phyloP scores from a whole-genome alignment of 2,113 vertebrate genomes.

The Leptosomus discolor region DNA sequence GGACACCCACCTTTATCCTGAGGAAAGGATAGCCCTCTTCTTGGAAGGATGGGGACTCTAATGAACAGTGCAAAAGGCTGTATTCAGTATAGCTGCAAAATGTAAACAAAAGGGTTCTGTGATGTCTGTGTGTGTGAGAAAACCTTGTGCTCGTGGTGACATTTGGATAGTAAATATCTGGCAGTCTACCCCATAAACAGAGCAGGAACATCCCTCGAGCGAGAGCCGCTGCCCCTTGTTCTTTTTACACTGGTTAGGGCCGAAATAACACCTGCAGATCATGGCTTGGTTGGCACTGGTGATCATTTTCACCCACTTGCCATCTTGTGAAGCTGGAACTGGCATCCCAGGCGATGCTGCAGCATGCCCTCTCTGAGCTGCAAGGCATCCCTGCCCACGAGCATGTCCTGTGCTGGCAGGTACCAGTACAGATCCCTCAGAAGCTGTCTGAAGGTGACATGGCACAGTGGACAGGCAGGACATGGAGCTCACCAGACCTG shows the following conservation, averaged over 20 bases:
- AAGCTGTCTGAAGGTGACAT: background rate
- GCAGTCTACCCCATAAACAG: background rate
- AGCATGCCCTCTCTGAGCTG: background rate
- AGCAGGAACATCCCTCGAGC: background rate
- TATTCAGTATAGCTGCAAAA: background rate
- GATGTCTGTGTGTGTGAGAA: background rate
- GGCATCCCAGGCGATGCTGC: background rate
- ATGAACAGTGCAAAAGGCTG: background rate
- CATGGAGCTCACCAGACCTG: background rate
- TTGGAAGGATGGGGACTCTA: background rate
- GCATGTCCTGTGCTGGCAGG: accelerated
- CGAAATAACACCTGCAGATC: background rate
- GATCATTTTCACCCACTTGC: background rate
- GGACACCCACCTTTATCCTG: background rate
- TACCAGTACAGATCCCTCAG: background rate
- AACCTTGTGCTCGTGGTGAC: background rate
- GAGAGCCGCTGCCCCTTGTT: background rate
- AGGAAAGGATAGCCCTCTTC: background rate
- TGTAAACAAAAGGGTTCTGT: background rate
- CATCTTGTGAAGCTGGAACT: background rate
- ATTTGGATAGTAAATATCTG: accelerated
- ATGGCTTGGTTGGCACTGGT: background rate
- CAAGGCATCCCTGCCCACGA: background rate
- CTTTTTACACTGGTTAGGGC: accelerated
- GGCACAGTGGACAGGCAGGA: background rate